Conservation (phyloP, 2,113 vertebrate species). For the Megaceryle torquata region DNA sequence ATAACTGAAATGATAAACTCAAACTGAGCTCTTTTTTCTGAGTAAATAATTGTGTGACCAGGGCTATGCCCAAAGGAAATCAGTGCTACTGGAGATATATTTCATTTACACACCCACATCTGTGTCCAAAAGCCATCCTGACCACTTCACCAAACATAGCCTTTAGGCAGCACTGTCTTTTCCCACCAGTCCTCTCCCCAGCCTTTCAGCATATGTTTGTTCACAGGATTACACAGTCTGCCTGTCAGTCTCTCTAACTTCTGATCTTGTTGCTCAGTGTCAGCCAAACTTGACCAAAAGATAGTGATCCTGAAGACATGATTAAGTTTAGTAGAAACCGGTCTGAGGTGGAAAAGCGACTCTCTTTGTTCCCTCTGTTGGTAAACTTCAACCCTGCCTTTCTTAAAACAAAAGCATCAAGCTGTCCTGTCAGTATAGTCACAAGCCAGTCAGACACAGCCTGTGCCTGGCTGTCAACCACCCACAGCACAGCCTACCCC, state of each 20-base stretch:
- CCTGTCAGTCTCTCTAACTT: background rate
- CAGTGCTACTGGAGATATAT: background rate
- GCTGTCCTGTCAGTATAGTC: background rate
- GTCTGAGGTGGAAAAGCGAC: fast-evolving
- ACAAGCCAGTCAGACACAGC: background rate
- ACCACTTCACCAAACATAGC: background rate
- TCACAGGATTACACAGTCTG: background rate
- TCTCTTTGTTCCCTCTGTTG: background rate
- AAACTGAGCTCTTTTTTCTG: background rate
- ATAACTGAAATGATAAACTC: background rate
- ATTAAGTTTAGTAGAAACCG: background rate
- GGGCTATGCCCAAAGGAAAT: background rate
- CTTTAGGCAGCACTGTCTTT: background rate
- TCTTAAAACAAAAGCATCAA: background rate
- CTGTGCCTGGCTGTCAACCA: background rate
- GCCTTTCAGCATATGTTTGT: background rate
- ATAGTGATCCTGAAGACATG: background rate
- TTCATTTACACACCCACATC: background rate
- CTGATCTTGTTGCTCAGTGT: background rate
- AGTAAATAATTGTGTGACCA: background rate
- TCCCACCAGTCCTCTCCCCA: background rate
- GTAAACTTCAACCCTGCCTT: background rate
- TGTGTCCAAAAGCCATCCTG: background rate
- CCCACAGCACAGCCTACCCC: background rate
- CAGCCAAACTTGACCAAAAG: background rate